Evolutionary conservation across 1,140 invertebrate genomes (phyloP), one percentile per base, ranked within the genome.

Genomic region (Drosophila repleta): DNA sequence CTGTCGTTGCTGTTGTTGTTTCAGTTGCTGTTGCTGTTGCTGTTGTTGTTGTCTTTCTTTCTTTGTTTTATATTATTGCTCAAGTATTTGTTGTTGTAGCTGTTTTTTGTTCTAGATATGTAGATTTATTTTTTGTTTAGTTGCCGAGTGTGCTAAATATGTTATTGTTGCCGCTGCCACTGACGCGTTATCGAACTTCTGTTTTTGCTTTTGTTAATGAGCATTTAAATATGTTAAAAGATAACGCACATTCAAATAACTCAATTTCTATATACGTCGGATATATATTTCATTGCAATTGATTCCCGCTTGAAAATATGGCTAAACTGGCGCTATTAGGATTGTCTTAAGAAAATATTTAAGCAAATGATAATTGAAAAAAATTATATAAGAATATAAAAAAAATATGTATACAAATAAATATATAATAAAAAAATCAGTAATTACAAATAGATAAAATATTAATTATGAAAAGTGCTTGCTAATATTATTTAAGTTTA

Each of bases 191-290:
- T 72, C 67, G 71, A 79, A 67, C 75, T 88, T 79, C 71, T 73
- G 75, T 76, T 82, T 61, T 61, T 46, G 57, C 37, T 43, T 45
- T 58, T 76, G 52, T 68, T 73, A 80, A 66, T 81, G 71, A 62
- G 51, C 26, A 74, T 81, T 85, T 75, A 53, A 80, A 81, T 73
- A 77, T 69, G 56, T 78, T 75, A 24, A 72, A 71, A 81, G 70
- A 87, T 76, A 74, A 51, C 60, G 26, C 20, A 15, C 53, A 58
- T 37, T 6, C 35, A 39, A 43, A 48, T 20, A 53, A 13, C 55
- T 6, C 45, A 49, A 52, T 39, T 66, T 48, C 35, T 43, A 17
- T 41, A 17, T 20, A 4, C 24, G n/a, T 49, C 37, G 20, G 15
- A 39, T 17, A 35, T n/a, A 45, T 43, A 45, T 24, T 61, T 60